phyloP scores from a whole-genome alignment of 2,113 vertebrate genomes.

The Lucifuga dentata region DNA sequence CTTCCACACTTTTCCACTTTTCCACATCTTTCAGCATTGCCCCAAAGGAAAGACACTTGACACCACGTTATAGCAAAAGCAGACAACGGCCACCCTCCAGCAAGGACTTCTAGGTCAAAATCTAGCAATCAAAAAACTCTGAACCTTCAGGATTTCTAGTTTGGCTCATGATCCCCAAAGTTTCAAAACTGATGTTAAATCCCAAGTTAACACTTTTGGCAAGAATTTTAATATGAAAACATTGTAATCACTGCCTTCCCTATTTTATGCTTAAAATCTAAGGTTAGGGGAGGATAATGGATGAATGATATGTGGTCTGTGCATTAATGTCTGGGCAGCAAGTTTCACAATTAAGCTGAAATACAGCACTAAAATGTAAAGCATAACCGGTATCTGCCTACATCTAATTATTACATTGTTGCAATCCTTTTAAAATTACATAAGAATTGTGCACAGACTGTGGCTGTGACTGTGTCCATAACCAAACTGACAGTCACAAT shows the following conservation, averaged over 20 bases:
- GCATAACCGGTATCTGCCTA: too few relatives aligned
- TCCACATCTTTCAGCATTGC: slow-evolving; percentile 11
- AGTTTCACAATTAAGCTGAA: too few relatives aligned
- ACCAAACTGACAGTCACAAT: too few relatives aligned
- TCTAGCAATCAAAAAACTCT: slow-evolving; percentile 19
- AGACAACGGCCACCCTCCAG: slow-evolving; percentile 45
- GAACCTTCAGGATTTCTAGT: slow-evolving; percentile 20
- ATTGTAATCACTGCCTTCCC: not conserved
- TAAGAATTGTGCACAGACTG: too few relatives aligned
- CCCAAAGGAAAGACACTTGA: slow-evolving; percentile 65
- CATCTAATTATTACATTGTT: not conserved
- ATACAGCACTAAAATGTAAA: not conserved
- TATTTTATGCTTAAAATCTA: not conserved
- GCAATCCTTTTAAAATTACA: not conserved
- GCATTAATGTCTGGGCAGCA: too few relatives aligned
- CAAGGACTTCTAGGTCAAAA: slow-evolving; percentile 53
- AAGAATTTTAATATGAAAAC: not conserved
- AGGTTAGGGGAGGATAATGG: too few relatives aligned
- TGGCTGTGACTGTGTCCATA: too few relatives aligned
- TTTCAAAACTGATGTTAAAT: slow-evolving; percentile 10
- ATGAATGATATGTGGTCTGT: too few relatives aligned
- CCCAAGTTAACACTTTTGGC: not conserved
- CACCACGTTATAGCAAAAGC: slow-evolving; percentile 70
- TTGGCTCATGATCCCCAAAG: slow-evolving; percentile 12
- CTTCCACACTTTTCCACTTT: slow-evolving; percentile 22